Conservation (phyloP, 2,113 vertebrate species). For the Salminus brasiliensis region DNA sequence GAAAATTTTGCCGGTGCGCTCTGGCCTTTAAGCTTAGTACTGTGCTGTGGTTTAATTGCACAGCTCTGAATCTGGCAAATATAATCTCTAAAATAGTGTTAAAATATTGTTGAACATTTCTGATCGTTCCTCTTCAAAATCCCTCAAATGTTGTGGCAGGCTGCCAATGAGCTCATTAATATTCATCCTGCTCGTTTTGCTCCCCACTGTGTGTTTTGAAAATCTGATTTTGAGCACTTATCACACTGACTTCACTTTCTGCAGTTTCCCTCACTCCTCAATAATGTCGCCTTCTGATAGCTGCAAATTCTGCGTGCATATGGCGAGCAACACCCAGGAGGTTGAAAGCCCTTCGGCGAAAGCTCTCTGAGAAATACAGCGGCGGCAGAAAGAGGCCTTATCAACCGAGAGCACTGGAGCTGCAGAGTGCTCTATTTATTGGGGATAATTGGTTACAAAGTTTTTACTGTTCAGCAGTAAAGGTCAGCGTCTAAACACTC, state of each 20-base stretch:
- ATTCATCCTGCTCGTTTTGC: constrained; percentile 7
- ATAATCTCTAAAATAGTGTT: not conserved
- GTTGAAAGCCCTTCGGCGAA: not conserved
- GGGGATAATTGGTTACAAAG: not conserved
- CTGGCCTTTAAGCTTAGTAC: no score
- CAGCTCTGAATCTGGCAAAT: not conserved
- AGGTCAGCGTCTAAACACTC: not conserved
- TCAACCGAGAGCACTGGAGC: not conserved
- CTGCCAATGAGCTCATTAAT: constrained; percentile 6
- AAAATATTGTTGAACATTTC: not conserved
- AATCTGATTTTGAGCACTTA: not conserved
- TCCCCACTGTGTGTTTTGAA: not conserved
- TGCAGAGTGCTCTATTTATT: not conserved
- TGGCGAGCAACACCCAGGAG: not conserved
- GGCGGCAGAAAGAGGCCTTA: not conserved
- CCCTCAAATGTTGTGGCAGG: not conserved
- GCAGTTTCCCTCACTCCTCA: not conserved
- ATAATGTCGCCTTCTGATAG: not conserved
- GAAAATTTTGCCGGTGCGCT: no score
- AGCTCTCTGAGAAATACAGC: not conserved
- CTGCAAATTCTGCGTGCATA: not conserved
- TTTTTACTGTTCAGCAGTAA: not conserved
- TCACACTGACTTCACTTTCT: not conserved
- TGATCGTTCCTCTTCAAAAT: not conserved
- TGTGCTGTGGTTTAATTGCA: not conserved